A percentile compares a stretch with the other conserved stretches of the same genome.
These are phyloP conservation scores for Watsonalla binaria DNA, from an alignment of 2,888 invertebrate species.

Conservation along the genomic window DNA sequence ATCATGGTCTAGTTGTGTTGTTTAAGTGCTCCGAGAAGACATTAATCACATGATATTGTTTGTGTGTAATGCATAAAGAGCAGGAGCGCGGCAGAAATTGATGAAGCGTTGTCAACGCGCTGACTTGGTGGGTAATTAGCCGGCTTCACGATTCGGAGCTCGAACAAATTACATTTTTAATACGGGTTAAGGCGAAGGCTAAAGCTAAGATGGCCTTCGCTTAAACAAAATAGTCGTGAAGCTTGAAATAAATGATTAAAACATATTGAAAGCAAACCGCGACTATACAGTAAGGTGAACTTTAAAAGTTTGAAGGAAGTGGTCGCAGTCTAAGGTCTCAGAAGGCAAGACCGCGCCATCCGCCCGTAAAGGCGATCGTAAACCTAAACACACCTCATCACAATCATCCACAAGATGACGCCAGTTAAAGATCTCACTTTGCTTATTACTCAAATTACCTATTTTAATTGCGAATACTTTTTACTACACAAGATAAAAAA, in stretches of 20 bases:
- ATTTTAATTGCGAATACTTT: not conserved
- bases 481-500: too few species aligned
- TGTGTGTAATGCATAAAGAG: conserved; percentile 60
- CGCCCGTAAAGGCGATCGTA: conserved; percentile 49
- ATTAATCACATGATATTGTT: conserved; percentile 75
- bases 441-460: conserved; percentile 20
- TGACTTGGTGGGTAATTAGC: conserved; percentile 67
- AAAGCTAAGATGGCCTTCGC: too few species aligned
- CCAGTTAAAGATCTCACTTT: conserved; percentile 30
- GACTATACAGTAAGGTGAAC: too few species aligned
- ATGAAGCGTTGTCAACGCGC: conserved; percentile 64
- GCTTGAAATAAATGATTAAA: too few species aligned
- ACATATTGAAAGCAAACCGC: too few species aligned
- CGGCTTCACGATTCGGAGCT: conserved; percentile 22
- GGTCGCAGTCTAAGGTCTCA: conserved; percentile 24
- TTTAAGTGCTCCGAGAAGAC: conserved; percentile 57
- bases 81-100: conserved; percentile 51
- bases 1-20: conserved; percentile 60
- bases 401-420: conserved; percentile 42
- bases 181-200: not conserved
- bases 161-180: conserved; percentile 11
- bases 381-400: conserved; percentile 49
- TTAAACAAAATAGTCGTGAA: not conserved
- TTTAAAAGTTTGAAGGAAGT: conserved; percentile 18
- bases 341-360: conserved; percentile 27